Conservation (phyloP, 2,113 vertebrate genomes). For the Cariama cristata region DNA sequence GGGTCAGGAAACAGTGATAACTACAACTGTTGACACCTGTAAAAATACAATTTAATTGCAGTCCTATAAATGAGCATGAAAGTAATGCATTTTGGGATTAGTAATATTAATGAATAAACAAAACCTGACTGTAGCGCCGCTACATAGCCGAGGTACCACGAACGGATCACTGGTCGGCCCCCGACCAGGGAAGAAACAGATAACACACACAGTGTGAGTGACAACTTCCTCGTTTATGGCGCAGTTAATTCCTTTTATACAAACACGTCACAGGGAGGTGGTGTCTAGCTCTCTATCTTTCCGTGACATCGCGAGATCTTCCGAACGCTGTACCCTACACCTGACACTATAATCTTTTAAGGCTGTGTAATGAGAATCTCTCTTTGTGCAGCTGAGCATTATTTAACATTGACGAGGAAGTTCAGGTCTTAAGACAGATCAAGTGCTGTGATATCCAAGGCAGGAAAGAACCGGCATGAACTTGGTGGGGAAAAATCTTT, state of each 20-base stretch:
- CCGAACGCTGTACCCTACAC: too few relatives aligned
- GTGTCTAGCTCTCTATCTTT: too few relatives aligned
- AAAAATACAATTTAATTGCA: neutral
- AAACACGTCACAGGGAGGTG: too few relatives aligned
- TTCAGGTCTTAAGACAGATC: neutral
- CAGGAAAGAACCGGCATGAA: neutral
- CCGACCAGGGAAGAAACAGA: too few relatives aligned
- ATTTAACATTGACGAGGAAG: neutral
- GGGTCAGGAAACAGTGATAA: fast-evolving
- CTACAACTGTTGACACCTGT: neutral
- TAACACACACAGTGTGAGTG: too few relatives aligned
- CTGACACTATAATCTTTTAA: neutral
- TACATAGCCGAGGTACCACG: too few relatives aligned
- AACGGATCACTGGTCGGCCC: too few relatives aligned
- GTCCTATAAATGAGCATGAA: neutral
- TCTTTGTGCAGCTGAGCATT: neutral
- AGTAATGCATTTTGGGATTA: neutral
- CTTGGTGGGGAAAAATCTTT: neutral
- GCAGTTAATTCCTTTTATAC: too few relatives aligned
- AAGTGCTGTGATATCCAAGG: neutral
- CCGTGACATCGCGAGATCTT: too few relatives aligned
- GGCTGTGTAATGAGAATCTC: neutral
- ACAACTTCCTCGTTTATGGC: too few relatives aligned
- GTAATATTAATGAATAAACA: neutral
- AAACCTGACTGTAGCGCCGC: too few relatives aligned